phyloP scores from a whole-genome alignment of 2,797 vertebrate genomes.

The Notoglanidium macrostoma region DNA sequence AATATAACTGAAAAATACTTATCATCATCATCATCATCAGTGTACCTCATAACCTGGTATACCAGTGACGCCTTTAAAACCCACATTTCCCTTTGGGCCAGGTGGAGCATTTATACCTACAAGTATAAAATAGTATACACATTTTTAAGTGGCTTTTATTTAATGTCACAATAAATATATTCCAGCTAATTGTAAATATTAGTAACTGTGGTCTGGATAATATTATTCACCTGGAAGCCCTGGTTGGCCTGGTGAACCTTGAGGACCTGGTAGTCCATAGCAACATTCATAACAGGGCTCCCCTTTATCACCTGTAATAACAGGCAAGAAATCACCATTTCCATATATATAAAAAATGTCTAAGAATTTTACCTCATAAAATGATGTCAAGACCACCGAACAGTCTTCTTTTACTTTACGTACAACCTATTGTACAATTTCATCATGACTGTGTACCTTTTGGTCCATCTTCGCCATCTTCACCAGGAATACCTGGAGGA shows the following conservation, averaged over 20 bases:
- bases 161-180: not conserved
- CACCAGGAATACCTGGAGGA: constrained; percentile 8
- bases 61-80: constrained; percentile 61
- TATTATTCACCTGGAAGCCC: constrained; percentile 47
- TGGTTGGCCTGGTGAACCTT: constrained; percentile 42
- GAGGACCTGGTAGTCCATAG: constrained; percentile 33
- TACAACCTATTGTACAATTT: not conserved
- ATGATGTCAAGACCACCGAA: too few species aligned
- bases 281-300: constrained; percentile 37
- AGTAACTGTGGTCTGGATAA: not conserved
- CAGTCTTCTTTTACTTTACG: not conserved
- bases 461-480: not conserved
- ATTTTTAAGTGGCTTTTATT: not conserved
- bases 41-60: constrained; percentile 63
- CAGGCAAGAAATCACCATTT: too few species aligned
- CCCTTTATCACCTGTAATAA: constrained; percentile 45
- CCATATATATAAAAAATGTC: too few species aligned
- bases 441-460: constrained; percentile 8
- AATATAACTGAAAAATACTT: not conserved
- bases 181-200: not conserved
- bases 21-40: not conserved
- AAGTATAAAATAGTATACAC: constrained; percentile 4
- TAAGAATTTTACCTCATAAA: too few species aligned
- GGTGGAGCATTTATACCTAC: constrained; percentile 61
- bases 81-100: constrained; percentile 65